Evolutionary conservation across 1,140 invertebrate species (phyloP).

Genomic region (Zaprionus africanus): DNA sequence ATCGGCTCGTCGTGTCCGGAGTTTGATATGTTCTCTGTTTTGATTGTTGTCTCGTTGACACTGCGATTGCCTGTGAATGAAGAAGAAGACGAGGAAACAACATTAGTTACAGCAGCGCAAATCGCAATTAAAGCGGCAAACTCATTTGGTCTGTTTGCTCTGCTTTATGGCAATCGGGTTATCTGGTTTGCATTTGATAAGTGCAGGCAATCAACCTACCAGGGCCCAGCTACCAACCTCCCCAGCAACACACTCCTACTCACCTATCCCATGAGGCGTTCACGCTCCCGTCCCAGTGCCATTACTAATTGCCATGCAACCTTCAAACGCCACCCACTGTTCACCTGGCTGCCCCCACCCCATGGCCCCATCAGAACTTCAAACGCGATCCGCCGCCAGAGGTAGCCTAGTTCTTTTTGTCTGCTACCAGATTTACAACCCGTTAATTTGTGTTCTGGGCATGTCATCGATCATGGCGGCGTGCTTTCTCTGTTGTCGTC

Average conservation of each 20-base stretch:
- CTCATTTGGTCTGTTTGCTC: constrained; percentile 16
- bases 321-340: constrained; percentile 63
- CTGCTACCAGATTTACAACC: constrained; percentile 76
- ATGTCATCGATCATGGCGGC: constrained; percentile 81
- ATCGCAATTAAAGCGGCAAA: constrained; percentile 5
- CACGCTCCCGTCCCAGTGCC: constrained; percentile 28
- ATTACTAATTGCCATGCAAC: constrained; percentile 79
- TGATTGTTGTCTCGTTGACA: constrained; percentile 88
- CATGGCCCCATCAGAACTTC: constrained; percentile 21
- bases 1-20: constrained; percentile 85
- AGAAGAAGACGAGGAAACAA: background rate
- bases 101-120: background rate
- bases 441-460: constrained; percentile 74
- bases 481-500: constrained; percentile 63
- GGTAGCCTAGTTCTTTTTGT: constrained; percentile 54
- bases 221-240: background rate
- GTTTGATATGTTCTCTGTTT: constrained; percentile 88
- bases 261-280: constrained; percentile 9
- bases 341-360: constrained; percentile 6
- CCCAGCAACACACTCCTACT: background rate
- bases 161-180: constrained; percentile 39
- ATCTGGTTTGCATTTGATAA: constrained; percentile 50
- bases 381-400: constrained; percentile 53
- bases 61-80: constrained; percentile 86
- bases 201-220: constrained; percentile 3